phyloP scores from a whole-genome alignment of 2,797 vertebrate genomes.

The Syncerus caffer region DNA sequence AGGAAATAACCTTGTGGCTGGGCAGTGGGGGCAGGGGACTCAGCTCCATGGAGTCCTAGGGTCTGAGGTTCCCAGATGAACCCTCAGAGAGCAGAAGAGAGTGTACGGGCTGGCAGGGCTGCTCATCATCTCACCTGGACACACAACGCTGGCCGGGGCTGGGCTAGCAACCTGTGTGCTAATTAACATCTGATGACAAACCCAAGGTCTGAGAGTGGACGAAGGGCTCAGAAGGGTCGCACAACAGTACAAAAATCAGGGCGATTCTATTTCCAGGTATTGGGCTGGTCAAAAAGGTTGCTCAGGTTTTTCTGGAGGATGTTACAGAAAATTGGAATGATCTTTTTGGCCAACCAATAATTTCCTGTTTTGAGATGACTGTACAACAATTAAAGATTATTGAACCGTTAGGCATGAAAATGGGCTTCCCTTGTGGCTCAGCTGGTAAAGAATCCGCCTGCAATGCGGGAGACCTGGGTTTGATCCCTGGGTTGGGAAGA shows the following conservation, averaged over 20 bases:
- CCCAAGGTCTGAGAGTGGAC: background rate
- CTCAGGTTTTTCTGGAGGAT: background rate
- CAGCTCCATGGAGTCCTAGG: background rate
- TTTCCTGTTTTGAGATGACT: background rate
- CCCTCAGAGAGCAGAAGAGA: background rate
- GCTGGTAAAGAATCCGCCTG: background rate
- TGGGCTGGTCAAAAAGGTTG: background rate
- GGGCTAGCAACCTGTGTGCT: background rate
- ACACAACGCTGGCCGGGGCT: accelerated
- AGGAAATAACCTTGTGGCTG: background rate
- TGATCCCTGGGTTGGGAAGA: background rate
- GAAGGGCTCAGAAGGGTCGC: background rate
- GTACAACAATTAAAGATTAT: background rate
- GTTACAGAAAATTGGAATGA: background rate
- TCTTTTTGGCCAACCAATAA: background rate
- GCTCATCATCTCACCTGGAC: background rate
- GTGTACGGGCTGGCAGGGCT: accelerated
- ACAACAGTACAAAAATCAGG: background rate
- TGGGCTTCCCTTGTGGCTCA: background rate
- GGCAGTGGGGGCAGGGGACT: background rate
- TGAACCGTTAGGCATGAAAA: background rate
- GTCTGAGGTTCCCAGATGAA: background rate
- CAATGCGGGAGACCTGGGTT: background rate
- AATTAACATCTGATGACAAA: background rate
- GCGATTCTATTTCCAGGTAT: background rate